Conservation (phyloP, 2,797 vertebrate genomes). For the Potorous gilbertii region DNA sequence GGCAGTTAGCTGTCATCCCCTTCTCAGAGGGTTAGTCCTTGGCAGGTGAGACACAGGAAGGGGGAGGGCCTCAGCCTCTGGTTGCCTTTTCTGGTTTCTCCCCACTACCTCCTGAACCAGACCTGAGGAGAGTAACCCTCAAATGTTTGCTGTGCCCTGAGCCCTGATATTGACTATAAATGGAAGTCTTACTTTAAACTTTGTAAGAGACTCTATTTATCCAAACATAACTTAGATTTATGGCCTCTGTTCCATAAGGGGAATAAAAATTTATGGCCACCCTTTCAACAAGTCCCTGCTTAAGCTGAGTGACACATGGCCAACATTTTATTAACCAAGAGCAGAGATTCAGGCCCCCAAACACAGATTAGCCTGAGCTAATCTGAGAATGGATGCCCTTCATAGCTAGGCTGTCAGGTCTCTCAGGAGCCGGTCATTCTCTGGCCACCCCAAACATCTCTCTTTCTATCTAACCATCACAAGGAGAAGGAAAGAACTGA, state of each 20-base stretch:
- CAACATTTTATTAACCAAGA: background rate
- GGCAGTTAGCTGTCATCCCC: background rate
- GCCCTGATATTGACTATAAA: slow-evolving; percentile 49
- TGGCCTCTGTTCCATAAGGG: slow-evolving; percentile 33
- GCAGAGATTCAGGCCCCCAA: background rate
- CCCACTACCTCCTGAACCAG: background rate
- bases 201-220: slow-evolving; percentile 37
- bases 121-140: background rate
- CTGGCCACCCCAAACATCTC: slow-evolving; percentile 17
- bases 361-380: accelerated
- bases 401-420: background rate
- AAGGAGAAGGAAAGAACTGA: slow-evolving; percentile 46
- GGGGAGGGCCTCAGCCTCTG: background rate
- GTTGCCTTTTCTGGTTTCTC: background rate
- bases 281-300: slow-evolving; percentile 9
- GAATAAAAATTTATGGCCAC: slow-evolving; percentile 48
- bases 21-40: background rate
- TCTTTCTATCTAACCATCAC: no score
- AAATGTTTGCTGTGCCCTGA: background rate
- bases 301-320: background rate
- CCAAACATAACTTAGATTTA: slow-evolving; percentile 47
- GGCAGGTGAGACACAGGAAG: background rate
- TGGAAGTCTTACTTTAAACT: slow-evolving; percentile 36
- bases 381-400: background rate
- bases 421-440: background rate